phyloP scores from a whole-genome alignment of 2,888 invertebrate genomes.

The Troilus luridus region DNA sequence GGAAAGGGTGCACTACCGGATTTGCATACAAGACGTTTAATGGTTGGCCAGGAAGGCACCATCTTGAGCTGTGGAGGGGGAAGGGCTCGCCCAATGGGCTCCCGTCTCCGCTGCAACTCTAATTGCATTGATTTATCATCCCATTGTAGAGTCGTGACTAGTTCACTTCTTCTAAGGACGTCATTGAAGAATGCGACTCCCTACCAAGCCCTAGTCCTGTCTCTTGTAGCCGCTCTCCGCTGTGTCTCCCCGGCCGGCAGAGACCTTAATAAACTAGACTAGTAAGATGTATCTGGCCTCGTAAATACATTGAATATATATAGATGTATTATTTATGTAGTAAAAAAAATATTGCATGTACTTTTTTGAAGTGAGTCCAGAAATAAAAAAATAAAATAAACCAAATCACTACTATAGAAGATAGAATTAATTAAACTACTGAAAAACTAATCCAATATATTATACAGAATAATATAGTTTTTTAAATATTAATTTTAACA shows the following conservation, averaged over 20 bases:
- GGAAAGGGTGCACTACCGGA: constrained; percentile 54
- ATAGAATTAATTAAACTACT: too few relatives aligned
- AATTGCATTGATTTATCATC: constrained; percentile 95
- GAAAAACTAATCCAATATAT: too few relatives aligned
- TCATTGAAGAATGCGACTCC: constrained; percentile 47
- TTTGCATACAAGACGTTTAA: constrained; percentile 55
- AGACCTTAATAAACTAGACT: background rate
- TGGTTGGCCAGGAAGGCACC: constrained; percentile 36
- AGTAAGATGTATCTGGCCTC: background rate
- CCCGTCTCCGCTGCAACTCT: constrained; percentile 69
- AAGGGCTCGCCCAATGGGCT: constrained; percentile 59
- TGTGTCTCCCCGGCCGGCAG: background rate
- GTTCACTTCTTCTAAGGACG: constrained; percentile 67
- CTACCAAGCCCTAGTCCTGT: constrained; percentile 59
- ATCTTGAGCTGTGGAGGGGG: constrained; percentile 54
- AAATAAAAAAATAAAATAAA: too few relatives aligned
- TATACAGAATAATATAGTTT: too few relatives aligned
- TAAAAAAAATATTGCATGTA: background rate
- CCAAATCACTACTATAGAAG: too few relatives aligned
- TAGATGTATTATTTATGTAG: background rate
- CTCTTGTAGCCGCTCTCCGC: constrained; percentile 53
- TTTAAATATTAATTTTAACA: too few relatives aligned
- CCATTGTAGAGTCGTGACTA: constrained; percentile 80
- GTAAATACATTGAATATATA: background rate
- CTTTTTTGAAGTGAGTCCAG: background rate